Evolutionary conservation across 2,888 invertebrate species (phyloP), one percentile per base, ranked within the genome.

Genomic region (Proisotoma minuta): DNA sequence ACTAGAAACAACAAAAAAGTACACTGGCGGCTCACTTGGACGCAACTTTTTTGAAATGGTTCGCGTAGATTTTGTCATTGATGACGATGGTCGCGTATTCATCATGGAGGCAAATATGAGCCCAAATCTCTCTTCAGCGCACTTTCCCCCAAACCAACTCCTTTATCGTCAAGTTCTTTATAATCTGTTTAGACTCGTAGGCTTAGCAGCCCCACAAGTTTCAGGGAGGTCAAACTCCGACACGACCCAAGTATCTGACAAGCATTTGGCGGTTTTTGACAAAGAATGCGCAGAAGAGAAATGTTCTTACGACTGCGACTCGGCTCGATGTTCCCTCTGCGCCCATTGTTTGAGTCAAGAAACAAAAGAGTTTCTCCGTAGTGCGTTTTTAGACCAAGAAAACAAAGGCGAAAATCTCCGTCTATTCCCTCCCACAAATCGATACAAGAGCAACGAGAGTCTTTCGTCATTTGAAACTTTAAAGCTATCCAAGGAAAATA

Each of bases 91-190:
- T 0, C 88, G 87, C 53, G 89, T 96, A 0, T 89, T 85, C 75
- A 81, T 95, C 4, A 87, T 98, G 84, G 98, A 98, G 81, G 96
- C 93, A 0, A 98, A 98, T 76, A 97, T 98, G 98, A 95, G 95
- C 15, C 98, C 98, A 0, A 98, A 98, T 81, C 82, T 98, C 62
- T 93, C 93, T 0, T 93, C 96, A 0, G 88, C 88, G 0, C 95
- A 97, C 78, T 97, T 87, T 77, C 86, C 88, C n/a, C 88, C 86
- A 0, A 98, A 98, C 78, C 75, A 75, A 43, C 78, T 91, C 27
- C 79, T 98, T 0, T 98, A 97, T 75, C 92, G 96, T 75, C 95
- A 97, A 80, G 89, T 97, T 0, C 75, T 97, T 12, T 93, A 87
- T 77, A 92, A 88, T 78, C 76, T 91, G 27, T 83, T 96, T 58